Evolutionary conservation across 2,797 vertebrate genomes (phyloP), one percentile per base, ranked within the genome.

Genomic region (Lacerta bilineata): DNA sequence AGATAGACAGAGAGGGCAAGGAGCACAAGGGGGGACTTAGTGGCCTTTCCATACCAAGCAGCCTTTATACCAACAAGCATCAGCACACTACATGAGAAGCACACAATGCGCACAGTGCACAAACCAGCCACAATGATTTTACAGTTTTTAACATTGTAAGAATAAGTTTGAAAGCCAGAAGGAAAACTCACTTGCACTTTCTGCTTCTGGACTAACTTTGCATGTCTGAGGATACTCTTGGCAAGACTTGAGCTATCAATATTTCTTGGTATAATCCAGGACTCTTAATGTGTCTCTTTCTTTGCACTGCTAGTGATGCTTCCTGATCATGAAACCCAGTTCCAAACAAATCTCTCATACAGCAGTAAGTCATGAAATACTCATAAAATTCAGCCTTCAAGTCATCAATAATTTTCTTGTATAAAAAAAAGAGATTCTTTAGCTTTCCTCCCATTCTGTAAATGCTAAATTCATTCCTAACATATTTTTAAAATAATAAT

Each of bases 401-500:
- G 90, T 86, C 55, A 92, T 0, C 80, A 27, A 39, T 55, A 50
- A 64, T 84, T 84, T 88, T 84, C 25, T 78, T 64, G 25, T 68
- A 46, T n/a, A 59, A 91, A 72, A 72, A 72, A 8, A 83, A 27
- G 27, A 1, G 23, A 4, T 25, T 89, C 71, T 90, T 80, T 90
- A 84, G 92, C 91, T 88, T 92, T 69, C 89, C n/a, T 82, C 87
- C 8, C 55, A 3, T 80, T 74, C 8, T 72, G 90, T 84, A 84
- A n/a, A 33, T 75, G 33, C 80, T 88, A 91, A 90, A 93, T 92
- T 74, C 84, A 92, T 10, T 86, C 69, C 77, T 20, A 92, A 80
- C 33, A 91, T 90, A 89, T 69, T 88, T 88, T 91, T 92, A 93
- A 94, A 93, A 94, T 89, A 93, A 93, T 83, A 55, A 10, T 92